These are phyloP conservation scores for Elaphurus davidianus DNA, from an alignment of 2,113 vertebrate genomes.

Conservation along the genomic window DNA sequence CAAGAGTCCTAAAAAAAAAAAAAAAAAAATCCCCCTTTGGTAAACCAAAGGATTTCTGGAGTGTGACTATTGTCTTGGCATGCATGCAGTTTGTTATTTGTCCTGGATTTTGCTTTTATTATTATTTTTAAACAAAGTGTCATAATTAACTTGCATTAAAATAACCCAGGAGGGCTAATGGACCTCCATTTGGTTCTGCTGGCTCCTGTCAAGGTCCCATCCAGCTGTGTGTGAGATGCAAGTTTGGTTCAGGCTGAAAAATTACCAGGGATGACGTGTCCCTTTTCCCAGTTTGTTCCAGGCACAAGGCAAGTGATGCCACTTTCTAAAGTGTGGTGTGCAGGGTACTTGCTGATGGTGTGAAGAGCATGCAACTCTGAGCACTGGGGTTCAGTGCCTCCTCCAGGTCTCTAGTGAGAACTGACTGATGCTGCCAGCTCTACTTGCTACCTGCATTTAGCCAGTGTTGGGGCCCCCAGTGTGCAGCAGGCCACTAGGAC, in stretches of 20 bases:
- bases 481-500: background rate
- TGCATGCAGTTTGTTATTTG: background rate
- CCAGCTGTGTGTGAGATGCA: background rate
- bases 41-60: background rate
- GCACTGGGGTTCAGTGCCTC: background rate
- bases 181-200: background rate
- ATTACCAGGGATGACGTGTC: background rate
- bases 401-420: background rate
- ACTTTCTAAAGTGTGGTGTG: background rate
- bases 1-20: background rate
- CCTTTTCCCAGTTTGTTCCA: background rate
- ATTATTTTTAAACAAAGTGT: background rate
- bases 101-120: background rate
- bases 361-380: background rate
- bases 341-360: background rate
- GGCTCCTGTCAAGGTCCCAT: background rate
- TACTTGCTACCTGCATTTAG: too few relatives aligned
- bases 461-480: rapidly evolving
- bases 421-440: background rate
- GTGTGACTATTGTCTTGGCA: background rate
- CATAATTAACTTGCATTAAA: background rate
- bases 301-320: background rate
- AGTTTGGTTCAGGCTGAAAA: background rate
- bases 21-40: background rate
- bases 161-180: background rate